Evolutionary conservation across 2,113 vertebrate species (phyloP).

Genomic region (Montifringilla adamsi): DNA sequence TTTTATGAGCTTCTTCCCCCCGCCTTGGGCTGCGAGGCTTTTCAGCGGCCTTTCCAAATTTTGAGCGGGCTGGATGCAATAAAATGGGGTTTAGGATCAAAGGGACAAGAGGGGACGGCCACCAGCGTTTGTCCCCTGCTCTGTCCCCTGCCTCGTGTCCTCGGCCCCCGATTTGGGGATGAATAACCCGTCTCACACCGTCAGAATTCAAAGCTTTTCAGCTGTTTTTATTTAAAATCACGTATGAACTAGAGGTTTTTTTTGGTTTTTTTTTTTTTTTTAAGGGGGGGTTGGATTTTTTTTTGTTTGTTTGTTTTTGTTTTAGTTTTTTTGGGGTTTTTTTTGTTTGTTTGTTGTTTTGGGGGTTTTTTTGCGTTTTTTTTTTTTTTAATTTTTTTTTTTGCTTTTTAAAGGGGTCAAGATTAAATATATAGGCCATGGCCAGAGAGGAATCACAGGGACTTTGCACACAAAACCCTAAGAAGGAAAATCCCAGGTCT

Average conservation of each 20-base stretch:
- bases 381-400: no score
- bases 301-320: no score
- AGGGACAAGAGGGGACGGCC: not conserved
- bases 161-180: not conserved
- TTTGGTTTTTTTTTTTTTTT: not conserved
- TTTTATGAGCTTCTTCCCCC: not conserved
- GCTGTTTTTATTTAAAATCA: not conserved
- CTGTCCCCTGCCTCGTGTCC: not conserved
- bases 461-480: not conserved
- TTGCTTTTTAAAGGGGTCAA: not conserved
- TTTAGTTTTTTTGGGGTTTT: no score
- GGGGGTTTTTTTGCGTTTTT: no score
- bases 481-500: not conserved
- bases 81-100: slow-evolving; percentile 57
- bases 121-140: not conserved
- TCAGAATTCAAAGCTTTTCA: not conserved
- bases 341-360: no score
- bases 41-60: not conserved
- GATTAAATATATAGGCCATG: not conserved
- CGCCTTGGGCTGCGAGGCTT: not conserved
- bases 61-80: not conserved
- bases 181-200: not conserved
- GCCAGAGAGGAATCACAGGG: not conserved
- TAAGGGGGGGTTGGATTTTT: no score
- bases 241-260: not conserved